Percentiles rank a stretch among this genome's conserved stretches.
Evolutionary conservation across 2,888 invertebrate species (phyloP).

Genomic region (Hirudinaria manillensis): DNA sequence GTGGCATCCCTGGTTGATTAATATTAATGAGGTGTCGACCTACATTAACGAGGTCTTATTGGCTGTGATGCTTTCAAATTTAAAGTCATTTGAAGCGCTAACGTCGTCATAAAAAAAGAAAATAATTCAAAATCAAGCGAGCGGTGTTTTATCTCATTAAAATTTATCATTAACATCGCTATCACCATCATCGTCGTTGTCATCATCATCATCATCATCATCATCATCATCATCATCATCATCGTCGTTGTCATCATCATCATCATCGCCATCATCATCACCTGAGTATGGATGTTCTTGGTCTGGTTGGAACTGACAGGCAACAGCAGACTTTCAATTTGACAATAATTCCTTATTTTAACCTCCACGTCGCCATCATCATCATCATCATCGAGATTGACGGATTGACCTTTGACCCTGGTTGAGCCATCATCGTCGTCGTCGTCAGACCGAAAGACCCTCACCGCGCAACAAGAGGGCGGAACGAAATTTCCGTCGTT

Average conservation of each 20-base stretch:
- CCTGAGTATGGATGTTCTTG: slow-evolving; percentile 17
- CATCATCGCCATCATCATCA: slow-evolving; percentile 5
- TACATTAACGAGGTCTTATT: no score
- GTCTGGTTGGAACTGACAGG: neutral
- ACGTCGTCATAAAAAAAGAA: no score
- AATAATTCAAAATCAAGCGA: no score
- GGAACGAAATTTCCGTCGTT: slow-evolving; percentile 31
- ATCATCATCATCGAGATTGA: neutral
- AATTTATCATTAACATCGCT: slow-evolving; percentile 19
- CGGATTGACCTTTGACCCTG: slow-evolving; percentile 1
- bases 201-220: slow-evolving; percentile 20
- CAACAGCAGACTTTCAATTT: slow-evolving; percentile 14
- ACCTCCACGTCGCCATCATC: slow-evolving; percentile 3
- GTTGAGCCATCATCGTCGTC: neutral
- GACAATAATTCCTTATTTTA: slow-evolving; percentile 6
- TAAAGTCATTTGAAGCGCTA: no score
- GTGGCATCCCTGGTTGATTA: slow-evolving; percentile 12
- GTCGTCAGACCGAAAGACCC: neutral
- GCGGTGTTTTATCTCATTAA: no score
- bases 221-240: slow-evolving; percentile 12
- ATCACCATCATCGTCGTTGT: slow-evolving; percentile 21
- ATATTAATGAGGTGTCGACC: no score
- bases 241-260: slow-evolving; percentile 21
- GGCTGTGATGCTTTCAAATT: no score
- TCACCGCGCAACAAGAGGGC: slow-evolving; percentile 29